phyloP scores from a whole-genome alignment of 2,797 vertebrate genomes.

The Sibirionetta formosa region DNA sequence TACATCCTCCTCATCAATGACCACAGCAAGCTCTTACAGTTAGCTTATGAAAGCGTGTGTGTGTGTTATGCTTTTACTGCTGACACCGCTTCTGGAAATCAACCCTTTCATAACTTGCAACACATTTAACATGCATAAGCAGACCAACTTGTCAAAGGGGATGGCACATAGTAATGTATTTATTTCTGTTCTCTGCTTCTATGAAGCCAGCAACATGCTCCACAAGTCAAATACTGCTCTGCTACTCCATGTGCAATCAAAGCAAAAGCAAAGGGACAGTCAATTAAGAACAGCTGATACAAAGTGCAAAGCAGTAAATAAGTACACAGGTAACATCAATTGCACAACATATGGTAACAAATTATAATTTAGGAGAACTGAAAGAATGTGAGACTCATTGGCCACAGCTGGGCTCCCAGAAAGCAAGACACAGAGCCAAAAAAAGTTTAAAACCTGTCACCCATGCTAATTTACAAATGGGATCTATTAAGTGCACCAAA shows the following conservation, averaged over 20 bases:
- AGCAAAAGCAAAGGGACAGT: not conserved
- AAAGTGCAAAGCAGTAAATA: constrained; percentile 9
- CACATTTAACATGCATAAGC: not conserved
- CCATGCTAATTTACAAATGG: not conserved
- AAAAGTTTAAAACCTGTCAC: not conserved
- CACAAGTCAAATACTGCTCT: not conserved
- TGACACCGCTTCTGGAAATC: not conserved
- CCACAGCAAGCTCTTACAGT: not conserved
- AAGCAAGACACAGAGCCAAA: not conserved
- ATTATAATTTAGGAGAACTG: not conserved
- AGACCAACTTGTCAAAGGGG: not conserved
- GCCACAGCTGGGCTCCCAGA: not conserved
- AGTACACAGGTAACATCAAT: not conserved
- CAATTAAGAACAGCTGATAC: not conserved
- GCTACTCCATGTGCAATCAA: not conserved
- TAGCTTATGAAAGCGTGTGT: not conserved
- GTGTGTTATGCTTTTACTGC: not conserved
- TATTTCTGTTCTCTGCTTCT: not conserved
- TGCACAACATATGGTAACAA: not conserved
- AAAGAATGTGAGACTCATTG: not conserved
- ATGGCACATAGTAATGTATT: not conserved
- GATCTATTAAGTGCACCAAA: not conserved
- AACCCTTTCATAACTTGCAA: not conserved
- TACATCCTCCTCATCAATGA: not conserved
- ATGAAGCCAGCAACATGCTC: not conserved